Evolutionary conservation across 2,797 vertebrate species (phyloP), one percentile per base, ranked within the genome.

Genomic region (Ctenopoma multispine): DNA sequence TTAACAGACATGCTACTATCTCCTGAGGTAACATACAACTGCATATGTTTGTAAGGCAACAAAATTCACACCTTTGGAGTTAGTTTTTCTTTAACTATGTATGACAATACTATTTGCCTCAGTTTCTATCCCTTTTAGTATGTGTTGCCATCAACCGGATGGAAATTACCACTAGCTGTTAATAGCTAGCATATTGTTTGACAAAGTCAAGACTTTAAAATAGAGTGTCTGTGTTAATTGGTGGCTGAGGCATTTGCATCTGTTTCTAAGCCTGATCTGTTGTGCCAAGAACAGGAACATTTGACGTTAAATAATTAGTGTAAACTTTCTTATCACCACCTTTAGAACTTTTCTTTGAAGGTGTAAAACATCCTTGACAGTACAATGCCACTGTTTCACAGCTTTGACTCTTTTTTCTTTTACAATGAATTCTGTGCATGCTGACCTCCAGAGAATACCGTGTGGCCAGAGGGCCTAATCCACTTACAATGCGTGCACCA

Each of bases 401-500:
- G 74, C 46, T 79, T 61, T 75, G 58, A 71, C 66, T 85, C 68
- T 15, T 63, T 69, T 83, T 78, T 77, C 65, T 63, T 34, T 71
- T 56, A 81, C 79, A 69, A 65, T 77, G 61, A 72, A 79, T 82
- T 79, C 59, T 72, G 41, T 72, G 63, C 65, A 68, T 65, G 73
- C 65, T 80, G 85, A 85, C 86, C 87, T 76, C 87, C 44, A 59
- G 86, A 87, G 84, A 89, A 75, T 87, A 82, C 38, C 23, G 63
- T 54, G 62, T 86, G 80, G 86, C 89, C 89, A 86, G 69, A 84
- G 82, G 86, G 64, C 69, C 80, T 89, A 89, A 89, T 90, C 89
- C 86, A 90, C 68, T 90, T 89, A 87, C 79, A 89, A 83, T 82
- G 83, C 83, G 80, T 75, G 74, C 81, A 85, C 65, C 79, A 55